These are phyloP conservation scores for Drosophila mercatorum DNA, from an alignment of 2,888 invertebrate species.

Conservation along the genomic window DNA sequence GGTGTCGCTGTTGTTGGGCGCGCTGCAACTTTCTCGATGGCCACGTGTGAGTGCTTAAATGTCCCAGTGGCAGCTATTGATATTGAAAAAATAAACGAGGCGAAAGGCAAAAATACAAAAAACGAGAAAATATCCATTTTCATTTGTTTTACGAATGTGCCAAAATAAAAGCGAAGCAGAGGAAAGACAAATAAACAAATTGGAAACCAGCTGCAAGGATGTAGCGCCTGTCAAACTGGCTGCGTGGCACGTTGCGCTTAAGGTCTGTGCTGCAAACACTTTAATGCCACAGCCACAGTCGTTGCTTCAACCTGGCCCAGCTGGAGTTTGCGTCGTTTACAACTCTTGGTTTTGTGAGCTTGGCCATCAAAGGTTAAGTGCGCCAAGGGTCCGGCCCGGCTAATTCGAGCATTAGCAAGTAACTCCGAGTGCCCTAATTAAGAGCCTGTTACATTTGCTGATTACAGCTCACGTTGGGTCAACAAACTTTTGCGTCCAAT, in stretches of 20 bases:
- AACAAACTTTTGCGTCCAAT: conserved; percentile 43
- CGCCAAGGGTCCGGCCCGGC: neutral
- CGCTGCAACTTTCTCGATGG: conserved; percentile 46
- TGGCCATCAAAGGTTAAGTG: conserved; percentile 21
- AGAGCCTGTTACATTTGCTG: conserved; percentile 36
- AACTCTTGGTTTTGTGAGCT: neutral
- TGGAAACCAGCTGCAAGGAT: conserved; percentile 12
- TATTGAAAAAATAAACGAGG: conserved; percentile 15
- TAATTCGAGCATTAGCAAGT: conserved; percentile 39
- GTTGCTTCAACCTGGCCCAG: neutral
- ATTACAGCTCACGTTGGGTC: conserved; percentile 17
- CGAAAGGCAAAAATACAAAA: neutral
- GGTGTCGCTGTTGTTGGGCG: neutral
- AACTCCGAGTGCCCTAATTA: conserved; percentile 41
- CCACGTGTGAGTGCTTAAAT: conserved; percentile 27
- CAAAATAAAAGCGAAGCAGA: neutral
- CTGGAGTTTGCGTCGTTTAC: conserved; percentile 11
- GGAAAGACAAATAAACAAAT: conserved; percentile 12
- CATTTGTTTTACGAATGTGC: neutral
- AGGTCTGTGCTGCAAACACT: conserved; percentile 4
- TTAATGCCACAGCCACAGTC: conserved; percentile 18
- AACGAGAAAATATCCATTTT: neutral
- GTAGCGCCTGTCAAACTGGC: neutral
- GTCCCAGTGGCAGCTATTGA: conserved; percentile 16
- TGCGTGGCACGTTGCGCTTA: conserved; percentile 1